Percentiles rank a stretch among this genome's conserved stretches.
These are phyloP conservation scores for Nerophis ophidion DNA, from an alignment of 2,113 vertebrate genomes.

Conservation along the genomic window DNA sequence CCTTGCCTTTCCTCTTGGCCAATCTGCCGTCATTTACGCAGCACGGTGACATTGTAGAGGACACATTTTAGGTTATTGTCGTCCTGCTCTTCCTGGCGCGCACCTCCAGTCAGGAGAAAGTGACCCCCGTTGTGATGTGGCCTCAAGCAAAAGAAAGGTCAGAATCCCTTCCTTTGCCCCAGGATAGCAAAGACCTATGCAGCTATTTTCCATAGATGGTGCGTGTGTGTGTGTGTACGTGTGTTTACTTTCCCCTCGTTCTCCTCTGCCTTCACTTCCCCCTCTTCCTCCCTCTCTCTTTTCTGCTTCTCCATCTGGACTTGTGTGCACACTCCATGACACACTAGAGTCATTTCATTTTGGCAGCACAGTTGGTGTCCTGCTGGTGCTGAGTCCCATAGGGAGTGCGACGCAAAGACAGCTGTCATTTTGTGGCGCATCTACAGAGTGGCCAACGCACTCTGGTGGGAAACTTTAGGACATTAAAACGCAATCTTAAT, in stretches of 20 bases:
- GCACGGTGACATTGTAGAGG: slow-evolving; percentile 67
- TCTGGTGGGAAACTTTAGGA: not conserved
- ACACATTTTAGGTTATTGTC: slow-evolving; percentile 53
- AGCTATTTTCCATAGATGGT: slow-evolving; percentile 43
- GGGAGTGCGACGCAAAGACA: slow-evolving; percentile 49
- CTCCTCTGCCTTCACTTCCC: slow-evolving; percentile 13
- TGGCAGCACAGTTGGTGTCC: slow-evolving; percentile 53
- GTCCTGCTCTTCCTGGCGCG: slow-evolving; percentile 28
- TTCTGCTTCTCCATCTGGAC: slow-evolving; percentile 60
- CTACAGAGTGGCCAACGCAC: slow-evolving; percentile 19
- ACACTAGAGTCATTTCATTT: slow-evolving; percentile 59
- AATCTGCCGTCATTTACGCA: slow-evolving; percentile 39
- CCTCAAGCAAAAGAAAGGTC: slow-evolving; percentile 66
- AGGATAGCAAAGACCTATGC: slow-evolving; percentile 65
- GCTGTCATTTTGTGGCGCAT: slow-evolving; percentile 36
- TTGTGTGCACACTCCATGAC: slow-evolving; percentile 55
- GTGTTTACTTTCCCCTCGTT: slow-evolving; percentile 15
- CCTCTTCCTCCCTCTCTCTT: slow-evolving; percentile 9
- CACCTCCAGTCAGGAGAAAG: slow-evolving; percentile 54
- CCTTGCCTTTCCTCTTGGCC: slow-evolving; percentile 24
- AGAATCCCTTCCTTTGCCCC: slow-evolving; percentile 56
- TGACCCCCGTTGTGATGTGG: slow-evolving; percentile 47
- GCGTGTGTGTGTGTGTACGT: slow-evolving; percentile 24
- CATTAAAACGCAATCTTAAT: not conserved
- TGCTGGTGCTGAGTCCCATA: slow-evolving; percentile 45